These are phyloP conservation scores for Acipenser ruthenus DNA, from an alignment of 2,797 vertebrate species.

Conservation along the genomic window DNA sequence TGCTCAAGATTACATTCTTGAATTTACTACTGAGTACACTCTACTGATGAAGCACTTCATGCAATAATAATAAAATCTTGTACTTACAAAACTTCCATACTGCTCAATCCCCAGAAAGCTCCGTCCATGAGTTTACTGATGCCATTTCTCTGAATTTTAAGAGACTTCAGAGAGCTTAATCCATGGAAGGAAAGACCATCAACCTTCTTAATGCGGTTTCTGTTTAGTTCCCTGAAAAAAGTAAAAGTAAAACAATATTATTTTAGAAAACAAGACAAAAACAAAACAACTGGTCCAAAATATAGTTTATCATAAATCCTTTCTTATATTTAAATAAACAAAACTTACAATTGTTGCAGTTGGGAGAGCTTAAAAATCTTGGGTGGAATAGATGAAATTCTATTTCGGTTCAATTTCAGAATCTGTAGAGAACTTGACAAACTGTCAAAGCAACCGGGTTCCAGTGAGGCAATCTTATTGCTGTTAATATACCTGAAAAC, in stretches of 20 bases:
- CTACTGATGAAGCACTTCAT: no score
- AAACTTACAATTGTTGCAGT: constrained; percentile 86
- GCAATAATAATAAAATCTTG: neutral
- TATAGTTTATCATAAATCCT: no score
- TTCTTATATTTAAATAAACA: neutral
- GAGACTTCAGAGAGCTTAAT: constrained; percentile 73
- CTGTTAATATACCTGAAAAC: constrained; percentile 75
- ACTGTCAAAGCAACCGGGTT: constrained; percentile 79
- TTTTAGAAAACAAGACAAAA: neutral
- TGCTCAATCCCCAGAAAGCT: constrained; percentile 90
- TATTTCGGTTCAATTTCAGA: constrained; percentile 84
- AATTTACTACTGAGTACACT: no score
- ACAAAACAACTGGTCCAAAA: no score
- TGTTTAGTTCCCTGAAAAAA: constrained; percentile 75
- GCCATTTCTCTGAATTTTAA: constrained; percentile 85
- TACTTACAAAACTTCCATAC: constrained; percentile 89
- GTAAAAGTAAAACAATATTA: neutral
- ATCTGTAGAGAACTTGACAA: constrained; percentile 78
- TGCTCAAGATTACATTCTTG: no score
- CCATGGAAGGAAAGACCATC: constrained; percentile 91
- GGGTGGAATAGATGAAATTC: constrained; percentile 71
- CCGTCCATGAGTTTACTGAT: constrained; percentile 86
- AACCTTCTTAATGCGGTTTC: constrained; percentile 79
- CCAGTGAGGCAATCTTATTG: constrained; percentile 78
- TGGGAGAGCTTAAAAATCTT: constrained; percentile 90